Evolutionary conservation across 2,113 vertebrate species (phyloP).

Genomic region (Salvelinus sp.): DNA sequence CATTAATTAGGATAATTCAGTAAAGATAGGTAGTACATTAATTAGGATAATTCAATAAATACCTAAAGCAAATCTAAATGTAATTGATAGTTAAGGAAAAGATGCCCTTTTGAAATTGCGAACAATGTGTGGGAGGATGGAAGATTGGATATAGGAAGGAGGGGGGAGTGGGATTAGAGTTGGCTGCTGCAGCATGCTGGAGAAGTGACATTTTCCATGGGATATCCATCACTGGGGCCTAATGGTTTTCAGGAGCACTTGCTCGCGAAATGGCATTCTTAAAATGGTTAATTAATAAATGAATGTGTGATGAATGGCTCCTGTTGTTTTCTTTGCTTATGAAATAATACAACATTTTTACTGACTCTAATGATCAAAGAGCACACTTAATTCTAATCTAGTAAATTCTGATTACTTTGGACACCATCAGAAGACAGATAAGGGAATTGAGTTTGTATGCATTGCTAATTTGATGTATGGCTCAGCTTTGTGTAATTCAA

Average conservation of each 20-base stretch:
- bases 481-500: background rate
- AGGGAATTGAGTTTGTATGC: background rate
- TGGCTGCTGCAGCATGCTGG: conserved; percentile 6
- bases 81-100: conserved; percentile 47
- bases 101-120: conserved; percentile 53
- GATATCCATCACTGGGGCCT: conserved; percentile 55
- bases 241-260: conserved; percentile 56
- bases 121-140: conserved; percentile 7
- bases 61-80: conserved; percentile 41
- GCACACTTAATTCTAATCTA: background rate
- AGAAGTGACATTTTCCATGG: conserved; percentile 52
- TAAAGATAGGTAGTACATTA: conserved; percentile 21
- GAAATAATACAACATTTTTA: conserved; percentile 37
- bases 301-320: conserved; percentile 58
- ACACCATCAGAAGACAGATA: too few relatives aligned
- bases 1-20: conserved; percentile 16
- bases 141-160: conserved; percentile 3
- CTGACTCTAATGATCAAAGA: conserved; percentile 47
- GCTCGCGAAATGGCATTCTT: conserved; percentile 46
- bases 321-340: conserved; percentile 26
- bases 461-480: conserved; percentile 18
- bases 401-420: too few relatives aligned
- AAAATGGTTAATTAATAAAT: conserved; percentile 69
- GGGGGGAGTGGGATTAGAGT: conserved; percentile 46
- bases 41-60: conserved; percentile 32